Conservation (phyloP, 2,113 vertebrate species). For the Spermophilus dauricus region DNA sequence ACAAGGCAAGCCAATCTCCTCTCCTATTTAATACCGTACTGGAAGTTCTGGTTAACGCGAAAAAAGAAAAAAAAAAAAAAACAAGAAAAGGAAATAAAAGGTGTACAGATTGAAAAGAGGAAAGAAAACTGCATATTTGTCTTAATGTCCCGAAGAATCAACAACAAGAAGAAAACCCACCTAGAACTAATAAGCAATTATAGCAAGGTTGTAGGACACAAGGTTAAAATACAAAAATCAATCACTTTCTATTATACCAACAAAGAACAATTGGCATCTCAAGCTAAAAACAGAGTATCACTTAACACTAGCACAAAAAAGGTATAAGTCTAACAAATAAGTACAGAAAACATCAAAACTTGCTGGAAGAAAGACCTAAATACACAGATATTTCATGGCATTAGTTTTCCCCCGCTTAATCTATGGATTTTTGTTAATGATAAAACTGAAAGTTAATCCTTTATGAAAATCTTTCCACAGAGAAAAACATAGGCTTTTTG, state of each 20-base stretch:
- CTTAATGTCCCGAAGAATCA: neutral
- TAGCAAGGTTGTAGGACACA: neutral
- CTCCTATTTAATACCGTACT: neutral
- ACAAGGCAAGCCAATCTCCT: neutral
- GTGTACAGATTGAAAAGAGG: neutral
- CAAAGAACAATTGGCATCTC: neutral
- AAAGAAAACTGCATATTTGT: neutral
- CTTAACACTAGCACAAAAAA: neutral
- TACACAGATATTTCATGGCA: neutral
- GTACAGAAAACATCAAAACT: neutral
- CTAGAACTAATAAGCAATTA: constrained; percentile 17
- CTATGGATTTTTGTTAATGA: neutral
- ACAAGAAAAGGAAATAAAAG: constrained; percentile 11
- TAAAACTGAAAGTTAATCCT: constrained; percentile 32
- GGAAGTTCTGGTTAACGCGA: neutral
- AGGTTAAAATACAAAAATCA: neutral
- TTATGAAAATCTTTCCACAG: constrained; percentile 9
- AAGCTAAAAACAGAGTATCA: neutral
- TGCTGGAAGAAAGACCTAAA: constrained; percentile 29
- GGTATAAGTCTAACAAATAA: neutral
- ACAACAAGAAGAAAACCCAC: neutral
- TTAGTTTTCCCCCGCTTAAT: neutral
- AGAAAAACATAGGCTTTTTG: neutral
- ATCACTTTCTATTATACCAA: neutral
- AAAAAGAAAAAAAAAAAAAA: neutral